These are phyloP conservation scores for Gymnoscopelus microlampas DNA, from an alignment of 2,797 vertebrate genomes.

Conservation along the genomic window DNA sequence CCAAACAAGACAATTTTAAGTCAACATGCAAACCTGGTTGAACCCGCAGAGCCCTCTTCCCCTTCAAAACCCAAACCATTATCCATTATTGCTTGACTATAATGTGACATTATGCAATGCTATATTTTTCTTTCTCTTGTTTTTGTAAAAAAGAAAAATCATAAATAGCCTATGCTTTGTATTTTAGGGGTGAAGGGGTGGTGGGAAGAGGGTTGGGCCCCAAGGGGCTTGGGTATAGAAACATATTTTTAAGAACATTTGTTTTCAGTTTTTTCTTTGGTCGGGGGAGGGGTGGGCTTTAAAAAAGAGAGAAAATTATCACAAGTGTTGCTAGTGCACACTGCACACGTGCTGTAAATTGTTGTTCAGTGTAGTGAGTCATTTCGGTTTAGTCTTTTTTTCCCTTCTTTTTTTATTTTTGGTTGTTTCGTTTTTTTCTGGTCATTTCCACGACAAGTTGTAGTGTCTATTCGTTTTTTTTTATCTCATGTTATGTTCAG, in stretches of 20 bases:
- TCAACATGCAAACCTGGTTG: constrained; percentile 7
- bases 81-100: constrained; percentile 53
- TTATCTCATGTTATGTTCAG: constrained; percentile 78
- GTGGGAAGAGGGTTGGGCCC: constrained; percentile 9
- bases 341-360: constrained; percentile 91
- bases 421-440: constrained; percentile 73
- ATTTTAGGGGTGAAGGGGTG: constrained; percentile 41
- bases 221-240: constrained; percentile 37
- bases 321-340: constrained; percentile 81
- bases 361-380: constrained; percentile 89
- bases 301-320: constrained; percentile 43
- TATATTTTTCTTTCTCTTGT: constrained; percentile 14
- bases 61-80: constrained; percentile 12
- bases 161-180: constrained; percentile 50
- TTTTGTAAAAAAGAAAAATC: constrained; percentile 59
- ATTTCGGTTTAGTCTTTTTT: constrained; percentile 78
- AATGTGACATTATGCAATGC: constrained; percentile 77
- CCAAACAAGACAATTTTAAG: background rate
- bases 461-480: constrained; percentile 36
- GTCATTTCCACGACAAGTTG: constrained; percentile 80
- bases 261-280: too few species aligned
- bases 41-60: constrained; percentile 6
- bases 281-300: background rate
- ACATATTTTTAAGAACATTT: constrained; percentile 84
- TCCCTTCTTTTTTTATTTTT: constrained; percentile 46